These are phyloP conservation scores for Drosophila pseudotakahashii DNA, from an alignment of 2,888 invertebrate genomes.

Conservation along the genomic window DNA sequence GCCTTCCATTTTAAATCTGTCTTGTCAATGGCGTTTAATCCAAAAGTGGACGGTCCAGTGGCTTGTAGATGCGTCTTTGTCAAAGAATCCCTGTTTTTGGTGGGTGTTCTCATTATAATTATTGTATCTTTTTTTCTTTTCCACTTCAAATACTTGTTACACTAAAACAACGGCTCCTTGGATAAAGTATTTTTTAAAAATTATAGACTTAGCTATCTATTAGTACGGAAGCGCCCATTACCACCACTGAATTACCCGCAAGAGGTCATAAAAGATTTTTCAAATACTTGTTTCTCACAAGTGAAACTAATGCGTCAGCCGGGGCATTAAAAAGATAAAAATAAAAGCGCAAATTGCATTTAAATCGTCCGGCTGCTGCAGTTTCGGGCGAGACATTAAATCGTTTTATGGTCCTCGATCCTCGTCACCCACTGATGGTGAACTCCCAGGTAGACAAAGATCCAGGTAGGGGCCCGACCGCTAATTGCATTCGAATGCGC, in stretches of 20 bases:
- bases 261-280: constrained; percentile 14
- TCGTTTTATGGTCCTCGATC: constrained; percentile 25
- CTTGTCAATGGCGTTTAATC: no score
- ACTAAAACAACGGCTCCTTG: no score
- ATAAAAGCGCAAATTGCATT: constrained; percentile 35
- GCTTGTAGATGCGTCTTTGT: no score
- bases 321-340: constrained; percentile 14
- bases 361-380: constrained; percentile 35
- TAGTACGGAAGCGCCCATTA: no score
- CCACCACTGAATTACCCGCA: constrained; percentile 8
- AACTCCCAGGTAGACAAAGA: constrained; percentile 8
- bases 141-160: no score
- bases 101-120: no score
- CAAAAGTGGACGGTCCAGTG: no score
- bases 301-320: constrained; percentile 34
- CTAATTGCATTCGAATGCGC: constrained; percentile 48
- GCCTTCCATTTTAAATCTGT: no score
- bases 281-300: constrained; percentile 6
- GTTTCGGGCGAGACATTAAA: constrained; percentile 32
- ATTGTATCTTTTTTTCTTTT: no score
- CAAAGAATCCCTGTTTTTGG: no score
- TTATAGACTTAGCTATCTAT: no score
- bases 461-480: constrained; percentile 23
- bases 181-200: no score
- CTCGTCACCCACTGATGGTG: constrained; percentile 19